Evolutionary conservation across 1,140 invertebrate species (phyloP), one percentile per base, ranked within the genome.

Genomic region (Belonocnema kinseyi): DNA sequence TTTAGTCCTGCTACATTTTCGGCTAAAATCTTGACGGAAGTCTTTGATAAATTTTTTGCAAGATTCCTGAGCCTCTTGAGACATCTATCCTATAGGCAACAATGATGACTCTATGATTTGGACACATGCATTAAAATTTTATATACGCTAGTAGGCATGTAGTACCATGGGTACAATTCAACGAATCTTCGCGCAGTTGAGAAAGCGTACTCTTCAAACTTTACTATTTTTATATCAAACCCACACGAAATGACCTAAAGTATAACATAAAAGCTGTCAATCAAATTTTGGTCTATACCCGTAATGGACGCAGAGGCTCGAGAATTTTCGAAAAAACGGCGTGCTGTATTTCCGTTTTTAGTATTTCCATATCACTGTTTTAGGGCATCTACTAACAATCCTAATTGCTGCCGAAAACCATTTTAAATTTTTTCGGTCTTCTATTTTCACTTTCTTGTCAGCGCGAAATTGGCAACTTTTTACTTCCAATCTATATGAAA

Each of bases 271-370:
- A n/a, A n/a, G n/a, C n/a, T n/a, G n/a, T n/a, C n/a, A n/a, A n/a
- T n/a, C n/a, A n/a, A n/a, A n/a, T n/a, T 79, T 85, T 79, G 75
- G 86, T 91, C 84, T 50, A 88, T 72, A 19, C 85, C 85, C n/a
- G 79, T 91, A 50, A 90, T 89, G 75, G 79, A 58, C 73, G 85
- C 80, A 72, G 84, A 78, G 80, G 82, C 72, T 56, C 77, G 52
- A 11, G 84, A 74, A 71, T 86, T 84, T 61, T 80, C 76, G 66
- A 88, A 88, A 76, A 87, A 88, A 50, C 40, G 33, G n/a, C 80
- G 17, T 72, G 70, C 71, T 53, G 75, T 80, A 74, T 83, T 83
- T 16, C 66, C 82, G 72, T 84, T 79, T 72, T 84, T 84, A 3
- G 71, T 78, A 21, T 72, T 80, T 6, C 78, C 78, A 75, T 72